A percentile compares a stretch with the other conserved stretches of the same genome.
Conservation (phyloP, 2,113 vertebrate genomes). For the Phalacrocorax brasilianus region DNA sequence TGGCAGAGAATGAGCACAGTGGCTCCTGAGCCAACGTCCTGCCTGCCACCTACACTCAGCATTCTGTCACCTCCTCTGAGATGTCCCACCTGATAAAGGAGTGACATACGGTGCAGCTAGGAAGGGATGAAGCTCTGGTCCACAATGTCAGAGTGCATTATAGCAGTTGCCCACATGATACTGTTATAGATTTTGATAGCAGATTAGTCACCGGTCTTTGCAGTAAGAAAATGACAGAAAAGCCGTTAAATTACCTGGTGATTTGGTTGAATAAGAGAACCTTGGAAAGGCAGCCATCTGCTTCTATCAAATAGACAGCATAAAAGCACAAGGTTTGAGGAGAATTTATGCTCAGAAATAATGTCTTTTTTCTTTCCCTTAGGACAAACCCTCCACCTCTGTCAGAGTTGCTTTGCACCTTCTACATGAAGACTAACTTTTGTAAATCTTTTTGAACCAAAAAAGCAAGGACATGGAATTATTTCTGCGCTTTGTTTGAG, state of each 20-base stretch:
- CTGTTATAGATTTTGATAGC: background rate
- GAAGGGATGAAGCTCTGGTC: background rate
- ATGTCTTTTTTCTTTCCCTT: background rate
- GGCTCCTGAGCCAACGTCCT: background rate
- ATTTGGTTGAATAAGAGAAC: background rate
- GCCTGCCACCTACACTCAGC: background rate
- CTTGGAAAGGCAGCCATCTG: background rate
- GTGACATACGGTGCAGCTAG: background rate
- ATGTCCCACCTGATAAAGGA: background rate
- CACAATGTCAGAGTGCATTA: background rate
- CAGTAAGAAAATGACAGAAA: background rate
- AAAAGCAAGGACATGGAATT: background rate
- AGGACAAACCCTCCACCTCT: background rate
- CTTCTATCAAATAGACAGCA: background rate
- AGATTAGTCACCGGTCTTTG: background rate
- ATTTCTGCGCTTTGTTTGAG: background rate
- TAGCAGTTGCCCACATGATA: background rate
- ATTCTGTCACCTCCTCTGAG: background rate
- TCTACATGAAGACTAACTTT: background rate
- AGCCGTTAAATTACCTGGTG: background rate
- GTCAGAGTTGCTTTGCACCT: background rate
- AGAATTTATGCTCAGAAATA: background rate
- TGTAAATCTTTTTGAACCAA: background rate
- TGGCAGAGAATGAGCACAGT: fast-evolving
- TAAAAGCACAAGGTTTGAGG: background rate